phyloP scores from a whole-genome alignment of 2,888 invertebrate genomes.

The Gymnocheta viridis region DNA sequence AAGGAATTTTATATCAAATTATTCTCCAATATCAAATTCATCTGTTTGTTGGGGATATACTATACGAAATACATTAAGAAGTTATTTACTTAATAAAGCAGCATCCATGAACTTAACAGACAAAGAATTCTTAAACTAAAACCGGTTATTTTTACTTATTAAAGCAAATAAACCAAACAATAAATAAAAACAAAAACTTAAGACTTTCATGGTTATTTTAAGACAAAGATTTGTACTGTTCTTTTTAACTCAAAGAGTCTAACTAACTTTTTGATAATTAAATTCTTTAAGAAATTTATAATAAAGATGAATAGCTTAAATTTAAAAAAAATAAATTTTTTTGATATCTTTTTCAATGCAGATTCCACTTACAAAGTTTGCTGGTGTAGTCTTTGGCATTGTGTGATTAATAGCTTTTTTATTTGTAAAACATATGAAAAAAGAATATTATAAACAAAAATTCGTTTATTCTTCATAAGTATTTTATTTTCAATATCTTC shows the following conservation, averaged over 20 bases:
- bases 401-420: not conserved
- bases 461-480: too few species aligned
- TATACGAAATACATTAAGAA: not conserved
- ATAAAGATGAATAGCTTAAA: slow-evolving; percentile 1
- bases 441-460: too few species aligned
- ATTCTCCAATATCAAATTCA: not conserved
- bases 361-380: not conserved
- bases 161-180: not conserved
- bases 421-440: not conserved
- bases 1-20: too few species aligned
- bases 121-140: not conserved
- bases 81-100: not conserved
- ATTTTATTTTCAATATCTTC: too few species aligned
- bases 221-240: too few species aligned
- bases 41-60: not conserved
- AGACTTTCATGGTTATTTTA: too few species aligned
- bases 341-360: too few species aligned
- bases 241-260: too few species aligned
- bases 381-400: not conserved
- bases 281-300: not conserved
- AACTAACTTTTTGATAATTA: too few species aligned
- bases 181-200: not conserved
- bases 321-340: too few species aligned
- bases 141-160: not conserved
- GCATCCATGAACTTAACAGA: not conserved